phyloP scores from a whole-genome alignment of 2,797 vertebrate species.

The Morus bassanus region DNA sequence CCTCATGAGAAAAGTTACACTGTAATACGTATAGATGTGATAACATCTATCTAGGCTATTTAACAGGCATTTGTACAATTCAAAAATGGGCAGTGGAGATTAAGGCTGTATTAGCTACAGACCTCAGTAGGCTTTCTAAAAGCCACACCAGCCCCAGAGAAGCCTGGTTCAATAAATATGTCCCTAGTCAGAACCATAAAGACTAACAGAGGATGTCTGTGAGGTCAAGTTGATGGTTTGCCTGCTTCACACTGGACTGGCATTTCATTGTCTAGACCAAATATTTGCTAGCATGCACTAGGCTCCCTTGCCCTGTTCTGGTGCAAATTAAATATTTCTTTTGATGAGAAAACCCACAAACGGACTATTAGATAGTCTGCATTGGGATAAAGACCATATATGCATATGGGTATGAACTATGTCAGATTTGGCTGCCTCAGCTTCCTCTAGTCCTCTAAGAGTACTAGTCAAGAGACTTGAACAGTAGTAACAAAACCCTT shows the following conservation, averaged over 20 bases:
- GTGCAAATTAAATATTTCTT: neutral
- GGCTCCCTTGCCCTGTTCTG: neutral
- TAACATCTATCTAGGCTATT: neutral
- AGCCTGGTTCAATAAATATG: neutral
- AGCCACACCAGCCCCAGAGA: neutral
- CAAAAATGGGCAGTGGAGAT: neutral
- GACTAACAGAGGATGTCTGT: neutral
- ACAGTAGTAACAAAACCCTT: neutral
- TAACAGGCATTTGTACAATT: neutral
- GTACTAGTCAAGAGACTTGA: neutral
- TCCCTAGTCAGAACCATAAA: neutral
- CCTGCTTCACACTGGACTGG: neutral
- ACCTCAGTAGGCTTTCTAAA: neutral
- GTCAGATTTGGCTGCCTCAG: neutral
- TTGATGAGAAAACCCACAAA: neutral
- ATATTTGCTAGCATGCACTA: neutral
- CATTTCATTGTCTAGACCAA: neutral
- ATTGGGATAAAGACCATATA: neutral
- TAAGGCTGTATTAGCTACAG: neutral
- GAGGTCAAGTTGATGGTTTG: neutral
- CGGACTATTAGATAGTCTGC: neutral
- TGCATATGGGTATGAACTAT: neutral
- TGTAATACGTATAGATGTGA: neutral
- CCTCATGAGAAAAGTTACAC: neutral
- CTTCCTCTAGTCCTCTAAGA: neutral